Base-by-base conservation (phyloP, 2,888 invertebrate genomes). In the Oxycera nigricornis region DNA sequence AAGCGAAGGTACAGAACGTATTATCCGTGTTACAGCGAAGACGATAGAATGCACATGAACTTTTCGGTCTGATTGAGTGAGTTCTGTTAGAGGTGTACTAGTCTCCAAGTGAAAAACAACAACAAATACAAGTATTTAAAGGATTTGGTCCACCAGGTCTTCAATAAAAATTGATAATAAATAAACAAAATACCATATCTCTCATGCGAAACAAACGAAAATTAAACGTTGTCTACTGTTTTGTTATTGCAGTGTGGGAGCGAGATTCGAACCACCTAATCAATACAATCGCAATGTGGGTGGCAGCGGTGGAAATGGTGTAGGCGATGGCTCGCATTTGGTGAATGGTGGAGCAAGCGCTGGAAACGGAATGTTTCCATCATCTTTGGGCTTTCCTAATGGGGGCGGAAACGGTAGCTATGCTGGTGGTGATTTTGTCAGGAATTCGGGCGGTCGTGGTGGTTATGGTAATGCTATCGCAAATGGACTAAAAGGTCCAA, bases 251-350 rank as follows among this genome's bases (percentile, higher is more conserved):
- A 62, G 62, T 22, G 14, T 35, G 6, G 62, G 62, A 9, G 35
- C 62, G 2, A 1, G 62, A 39, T 35, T 20, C 9, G 62, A 62
- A 39, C 35, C 20, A n/a, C 39, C 31, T 7, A 35, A 62, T 39
- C 62, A 62, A 39, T 62, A 62, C 62, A 62, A 62, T 22, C 41
- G 67, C 6, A 67, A 67, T 46, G 39, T 7, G 6, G 61, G 24
- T 17, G 67, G 67, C 20, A 17, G 28, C 17, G 17, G 17, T 30
- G 31, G 61, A 61, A 61, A 61, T 17, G 62, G 31, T 14, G 35
- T 20, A 2, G 35, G 20, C n/a, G 61, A 61, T 7, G 20, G 39
- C 39, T 31, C 62, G 9, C 62, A 35, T 6, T 11, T 62, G 2
- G 30, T 30, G 30, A 50, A 30, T 28, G 28, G 30, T 46, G 50